These are phyloP conservation scores for Sprattus sprattus DNA, from an alignment of 2,113 vertebrate species.

Conservation along the genomic window DNA sequence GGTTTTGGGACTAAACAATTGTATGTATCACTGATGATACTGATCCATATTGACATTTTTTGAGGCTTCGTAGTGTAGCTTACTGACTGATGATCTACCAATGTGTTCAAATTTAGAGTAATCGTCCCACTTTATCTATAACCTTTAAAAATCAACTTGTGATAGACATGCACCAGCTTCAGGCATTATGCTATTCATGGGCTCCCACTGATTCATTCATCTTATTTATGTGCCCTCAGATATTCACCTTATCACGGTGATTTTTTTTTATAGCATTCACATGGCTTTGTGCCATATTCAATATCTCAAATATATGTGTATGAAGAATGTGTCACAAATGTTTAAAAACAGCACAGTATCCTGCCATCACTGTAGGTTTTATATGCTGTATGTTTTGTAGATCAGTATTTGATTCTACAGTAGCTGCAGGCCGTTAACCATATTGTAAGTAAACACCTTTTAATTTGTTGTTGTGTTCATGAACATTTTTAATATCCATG, in stretches of 20 bases:
- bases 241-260: not conserved
- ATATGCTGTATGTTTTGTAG: not conserved
- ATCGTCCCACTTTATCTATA: too few relatives aligned
- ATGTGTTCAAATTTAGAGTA: not conserved
- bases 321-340: not conserved
- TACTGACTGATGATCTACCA: not conserved
- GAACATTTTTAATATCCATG: not conserved
- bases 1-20: conserved; percentile 78
- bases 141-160: too few relatives aligned
- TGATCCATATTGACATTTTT: not conserved
- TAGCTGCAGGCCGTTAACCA: not conserved
- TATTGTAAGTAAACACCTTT: not conserved
- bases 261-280: not conserved
- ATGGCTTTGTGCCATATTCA: not conserved
- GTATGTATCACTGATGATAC: not conserved
- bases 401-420: not conserved
- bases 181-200: not conserved
- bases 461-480: not conserved
- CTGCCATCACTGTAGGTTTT: not conserved
- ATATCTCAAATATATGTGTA: not conserved
- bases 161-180: not conserved
- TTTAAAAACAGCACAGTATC: not conserved
- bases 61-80: not conserved
- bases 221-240: not conserved
- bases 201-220: not conserved